Conservation (phyloP, 2,888 invertebrate species). For the Malthinus seriepunctatus region DNA sequence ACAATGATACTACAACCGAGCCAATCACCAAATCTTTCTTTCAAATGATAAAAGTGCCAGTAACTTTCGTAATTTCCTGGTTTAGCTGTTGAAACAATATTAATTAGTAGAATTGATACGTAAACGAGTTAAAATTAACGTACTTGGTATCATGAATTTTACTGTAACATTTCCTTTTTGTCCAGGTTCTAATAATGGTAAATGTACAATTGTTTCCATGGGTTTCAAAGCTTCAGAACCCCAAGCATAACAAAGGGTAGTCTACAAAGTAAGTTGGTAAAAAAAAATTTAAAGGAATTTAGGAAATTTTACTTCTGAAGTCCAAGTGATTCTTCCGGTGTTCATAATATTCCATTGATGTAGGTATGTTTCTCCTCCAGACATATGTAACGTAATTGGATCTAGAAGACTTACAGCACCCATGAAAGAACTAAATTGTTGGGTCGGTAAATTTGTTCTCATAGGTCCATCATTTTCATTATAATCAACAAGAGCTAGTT, state of each 20-base stretch:
- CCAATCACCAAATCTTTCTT: conserved; percentile 54
- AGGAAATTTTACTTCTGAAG: conserved; percentile 40
- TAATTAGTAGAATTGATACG: neutral
- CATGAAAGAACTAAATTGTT: conserved; percentile 23
- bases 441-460: neutral
- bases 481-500: conserved; percentile 41
- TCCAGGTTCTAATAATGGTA: conserved; percentile 50
- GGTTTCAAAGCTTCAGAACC: conserved; percentile 51
- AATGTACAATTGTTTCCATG: conserved; percentile 42
- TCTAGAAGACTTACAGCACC: conserved; percentile 31
- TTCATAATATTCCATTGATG: conserved; percentile 54
- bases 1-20: conserved; percentile 51
- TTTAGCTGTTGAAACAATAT: conserved; percentile 37
- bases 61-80: conserved; percentile 54
- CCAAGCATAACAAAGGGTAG: conserved; percentile 53
- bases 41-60: conserved; percentile 54
- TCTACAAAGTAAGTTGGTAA: conserved; percentile 39
- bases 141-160: conserved; percentile 50
- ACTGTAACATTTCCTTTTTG: conserved; percentile 48
- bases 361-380: conserved; percentile 49
- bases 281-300: conserved; percentile 2
- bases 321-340: conserved; percentile 50
- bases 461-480: conserved; percentile 37
- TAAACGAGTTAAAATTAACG: conserved; percentile 11
- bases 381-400: conserved; percentile 38